Base-by-base conservation (phyloP, 2,888 invertebrate genomes). In the Argyresthia albistria region DNA sequence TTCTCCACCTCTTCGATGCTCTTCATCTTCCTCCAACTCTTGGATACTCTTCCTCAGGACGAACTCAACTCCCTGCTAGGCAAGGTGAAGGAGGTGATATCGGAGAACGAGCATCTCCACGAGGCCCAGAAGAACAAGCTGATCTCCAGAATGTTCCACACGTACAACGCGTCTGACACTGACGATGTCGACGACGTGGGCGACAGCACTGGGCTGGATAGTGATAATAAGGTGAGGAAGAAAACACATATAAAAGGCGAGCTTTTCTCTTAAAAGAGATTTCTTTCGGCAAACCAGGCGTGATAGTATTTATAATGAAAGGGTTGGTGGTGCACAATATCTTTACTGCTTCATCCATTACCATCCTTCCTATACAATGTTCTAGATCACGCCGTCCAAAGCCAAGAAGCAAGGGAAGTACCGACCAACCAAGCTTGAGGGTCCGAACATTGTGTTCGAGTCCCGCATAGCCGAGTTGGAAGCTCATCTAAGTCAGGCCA, bases 81-180 rank as follows among this genome's bases (percentile, higher is more conserved):
- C 0, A 95, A 95, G 86, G 95, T 96, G 4, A 93, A 94, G 70
- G 95, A 95, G 73, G 94, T 95, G 11, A 93, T 95, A 58, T 92
- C 93, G 8, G 95, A 96, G 79, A 96, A 95, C 64, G 95, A 95
- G 64, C 90, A 92, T 52, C 79, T 95, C 0, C 94, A 95, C 59
- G 94, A 94, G 59, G 92, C 91, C 52, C 94, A 94, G 64, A 93
- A 93, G 70, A 89, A 89, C 55, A 92, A 92, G 61, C 68, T 94
- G 46, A 90, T 92, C 25, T 87, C 88, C 0, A 71, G 91, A 4
- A 91, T 92, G 67, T 89, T 91, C 59, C 88, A 91, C 52, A 89
- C 91, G 0, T 25, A 25, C 25, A 72, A 74, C 39, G 70, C 81
- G 8, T 84, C 83, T 0, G 88, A 88, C 56, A 86, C 86, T 1